Evolutionary conservation across 2,797 vertebrate genomes (phyloP), one percentile per base, ranked within the genome.

Genomic region (Sebastiscus albofasciatus): DNA sequence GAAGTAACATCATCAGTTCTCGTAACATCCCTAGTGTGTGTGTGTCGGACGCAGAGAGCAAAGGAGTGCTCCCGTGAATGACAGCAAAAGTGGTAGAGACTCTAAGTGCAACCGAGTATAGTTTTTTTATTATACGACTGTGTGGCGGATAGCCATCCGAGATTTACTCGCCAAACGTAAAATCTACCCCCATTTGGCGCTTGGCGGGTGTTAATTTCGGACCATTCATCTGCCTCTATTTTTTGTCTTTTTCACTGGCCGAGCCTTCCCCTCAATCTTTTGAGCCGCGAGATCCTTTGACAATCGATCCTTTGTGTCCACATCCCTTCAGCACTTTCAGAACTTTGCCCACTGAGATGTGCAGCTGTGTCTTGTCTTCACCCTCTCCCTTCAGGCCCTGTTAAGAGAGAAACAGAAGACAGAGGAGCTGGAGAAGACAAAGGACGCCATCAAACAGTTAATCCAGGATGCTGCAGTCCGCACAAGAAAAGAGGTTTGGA

Each of bases 351-450:
- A 26, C 31, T 82, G 16, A 83, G 75, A 65, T 75, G 3, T 3
- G 14, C 59, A 1, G 27, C 39, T 36, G 49, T 72, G 46, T 65
- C 56, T 78, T 78, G 3, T 67, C 18, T 79, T 60, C 52, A 9
- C 22, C 8, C 4, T 77, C 36, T 83, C 65, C 62, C 67, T 55
- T 72, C 84, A 99, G 98, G 97, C 95, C 61, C 86, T 97, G 67
- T 84, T 99, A 80, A 95, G 93, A 87, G 97, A 99, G 83, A 99
- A 97, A 81, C 97, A 98, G 89, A 98, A 96, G 89, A 92, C 93
- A 75, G 96, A 97, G 24, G 96, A 98, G 73, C 90, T 97, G 13
- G 94, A 97, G 92, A 97, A 96, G 85, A 96, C 97, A 91, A 97
- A 96, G 87, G 95, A 97, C 26, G 95, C 94, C 54, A 86, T 98